Evolutionary conservation across 2,113 vertebrate species (phyloP), one percentile per base, ranked within the genome.

Genomic region (Cyanoliseus patagonus): DNA sequence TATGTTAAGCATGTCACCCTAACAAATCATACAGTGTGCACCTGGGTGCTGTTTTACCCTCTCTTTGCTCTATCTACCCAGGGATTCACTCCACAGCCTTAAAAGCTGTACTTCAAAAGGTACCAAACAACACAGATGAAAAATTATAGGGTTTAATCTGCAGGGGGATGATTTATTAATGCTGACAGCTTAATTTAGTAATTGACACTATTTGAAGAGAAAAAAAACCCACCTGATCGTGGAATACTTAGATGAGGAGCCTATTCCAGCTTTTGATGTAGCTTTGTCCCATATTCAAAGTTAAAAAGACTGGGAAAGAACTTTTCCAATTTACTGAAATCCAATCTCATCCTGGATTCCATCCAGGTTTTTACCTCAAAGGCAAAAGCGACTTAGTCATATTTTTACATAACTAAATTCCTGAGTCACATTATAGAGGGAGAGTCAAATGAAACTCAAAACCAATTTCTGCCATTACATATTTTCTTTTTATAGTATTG

Each of bases 261-360:
- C 75, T 79, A 7, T 39, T 92, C 42, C 62, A 74, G 72, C 74
- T 95, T 96, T 94, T 95, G 7, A 67, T 90, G 91, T 66, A 84
- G 73, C 86, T 87, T 72, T 81, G 88, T 82, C 82, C 90, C 78
- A 89, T 70, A 95, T 95, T 92, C 88, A 91, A 96, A 97, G 10
- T 55, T 93, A 81, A 95, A 93, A 96, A 89, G 95, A 89, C 92
- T 95, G 86, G 61, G 87, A 92, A 94, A 96, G 92, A 95, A 89
- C 69, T 93, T 96, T 82, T 94, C 92, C 96, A 96, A 91, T 82
- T 94, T 62, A 95, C 17, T 94, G 97, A 97, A 97, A 98, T 69
- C 66, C 64, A 96, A 81, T 93, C 86, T 55, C 75, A n/a, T 8
- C 17, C 30, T 97, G 96, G 91, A 92, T 82, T 87, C 74, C 76